Conservation (phyloP, 2,888 invertebrate species). For the Zygothrica quintamaculata region DNA sequence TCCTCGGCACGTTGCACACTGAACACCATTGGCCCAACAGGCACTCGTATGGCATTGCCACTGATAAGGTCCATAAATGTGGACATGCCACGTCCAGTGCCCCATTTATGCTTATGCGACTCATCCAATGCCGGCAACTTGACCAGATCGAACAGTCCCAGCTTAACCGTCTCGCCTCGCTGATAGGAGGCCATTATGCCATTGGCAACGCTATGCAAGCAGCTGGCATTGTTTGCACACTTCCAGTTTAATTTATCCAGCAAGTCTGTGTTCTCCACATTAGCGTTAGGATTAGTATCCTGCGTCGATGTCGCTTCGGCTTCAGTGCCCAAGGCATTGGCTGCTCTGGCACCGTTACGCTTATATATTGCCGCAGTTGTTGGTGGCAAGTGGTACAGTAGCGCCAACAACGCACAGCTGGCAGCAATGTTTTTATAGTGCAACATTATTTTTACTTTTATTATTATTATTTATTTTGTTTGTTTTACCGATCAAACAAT, state of each 20-base stretch:
- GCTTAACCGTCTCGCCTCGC: conserved; percentile 86
- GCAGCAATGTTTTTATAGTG: conserved; percentile 34
- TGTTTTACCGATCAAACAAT: conserved; percentile 1
- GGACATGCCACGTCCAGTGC: conserved; percentile 78
- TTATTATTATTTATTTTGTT: conserved; percentile 1
- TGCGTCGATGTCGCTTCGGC: conserved; percentile 4
- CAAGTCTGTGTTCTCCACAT: conserved; percentile 74
- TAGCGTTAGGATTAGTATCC: conserved; percentile 17
- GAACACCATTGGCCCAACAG: conserved; percentile 84
- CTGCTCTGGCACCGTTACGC: conserved; percentile 59
- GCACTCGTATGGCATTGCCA: conserved; percentile 83
- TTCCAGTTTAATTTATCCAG: conserved; percentile 83
- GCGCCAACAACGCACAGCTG: conserved; percentile 51
- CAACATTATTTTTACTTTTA: conserved; percentile 40
- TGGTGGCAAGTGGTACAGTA: conserved; percentile 46
- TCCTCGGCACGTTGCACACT: conserved; percentile 83
- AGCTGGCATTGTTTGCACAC: conserved; percentile 88
- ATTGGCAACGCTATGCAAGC: conserved; percentile 86
- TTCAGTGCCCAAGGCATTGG: conserved; percentile 38
- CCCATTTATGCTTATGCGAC: conserved; percentile 65
- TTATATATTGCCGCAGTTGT: conserved; percentile 59
- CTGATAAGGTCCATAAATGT: conserved; percentile 81
- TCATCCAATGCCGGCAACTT: conserved; percentile 83
- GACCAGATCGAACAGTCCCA: conserved; percentile 86
- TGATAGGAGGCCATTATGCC: conserved; percentile 86